Evolutionary conservation across 2,888 invertebrate genomes (phyloP).

Genomic region (Ectemnius continuus): DNA sequence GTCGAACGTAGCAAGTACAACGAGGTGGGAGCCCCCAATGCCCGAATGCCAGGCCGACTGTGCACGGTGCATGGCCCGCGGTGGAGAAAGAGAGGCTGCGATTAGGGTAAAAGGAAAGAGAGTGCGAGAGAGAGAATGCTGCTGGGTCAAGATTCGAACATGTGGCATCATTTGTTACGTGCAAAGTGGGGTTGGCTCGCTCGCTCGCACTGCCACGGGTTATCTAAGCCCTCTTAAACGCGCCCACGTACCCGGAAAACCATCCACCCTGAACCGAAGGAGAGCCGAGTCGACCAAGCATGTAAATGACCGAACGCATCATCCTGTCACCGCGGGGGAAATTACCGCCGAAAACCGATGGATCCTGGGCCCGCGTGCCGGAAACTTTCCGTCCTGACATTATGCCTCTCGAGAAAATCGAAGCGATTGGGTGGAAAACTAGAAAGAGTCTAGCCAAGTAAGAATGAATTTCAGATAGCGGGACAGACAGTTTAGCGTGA

Average conservation of each 20-base stretch:
- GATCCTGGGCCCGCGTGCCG: not conserved
- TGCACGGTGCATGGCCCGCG: slow-evolving; percentile 45
- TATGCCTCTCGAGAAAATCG: not conserved
- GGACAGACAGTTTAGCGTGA: not conserved
- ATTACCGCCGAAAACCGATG: slow-evolving; percentile 6
- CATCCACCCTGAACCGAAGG: slow-evolving; percentile 45
- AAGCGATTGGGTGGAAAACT: not conserved
- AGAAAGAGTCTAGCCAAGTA: not conserved
- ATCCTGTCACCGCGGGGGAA: slow-evolving; percentile 27
- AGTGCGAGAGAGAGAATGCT: slow-evolving; percentile 27
- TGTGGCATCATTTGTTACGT: slow-evolving; percentile 78
- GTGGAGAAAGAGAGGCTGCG: slow-evolving; percentile 25
- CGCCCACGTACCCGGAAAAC: slow-evolving; percentile 57
- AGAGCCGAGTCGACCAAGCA: slow-evolving; percentile 51
- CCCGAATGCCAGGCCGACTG: slow-evolving; percentile 44
- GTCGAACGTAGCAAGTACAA: slow-evolving; percentile 70
- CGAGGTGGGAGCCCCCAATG: slow-evolving; percentile 45
- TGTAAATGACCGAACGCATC: slow-evolving; percentile 52
- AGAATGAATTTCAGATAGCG: not conserved
- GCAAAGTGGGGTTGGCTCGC: slow-evolving; percentile 58
- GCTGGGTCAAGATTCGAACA: slow-evolving; percentile 75
- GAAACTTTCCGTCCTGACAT: not conserved
- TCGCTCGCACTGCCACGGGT: slow-evolving; percentile 36
- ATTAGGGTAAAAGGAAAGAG: slow-evolving; percentile 19
- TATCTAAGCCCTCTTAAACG: slow-evolving; percentile 63